These are phyloP conservation scores for Aradophagus sp. DNA, from an alignment of 1,140 invertebrate species.

Conservation along the genomic window DNA sequence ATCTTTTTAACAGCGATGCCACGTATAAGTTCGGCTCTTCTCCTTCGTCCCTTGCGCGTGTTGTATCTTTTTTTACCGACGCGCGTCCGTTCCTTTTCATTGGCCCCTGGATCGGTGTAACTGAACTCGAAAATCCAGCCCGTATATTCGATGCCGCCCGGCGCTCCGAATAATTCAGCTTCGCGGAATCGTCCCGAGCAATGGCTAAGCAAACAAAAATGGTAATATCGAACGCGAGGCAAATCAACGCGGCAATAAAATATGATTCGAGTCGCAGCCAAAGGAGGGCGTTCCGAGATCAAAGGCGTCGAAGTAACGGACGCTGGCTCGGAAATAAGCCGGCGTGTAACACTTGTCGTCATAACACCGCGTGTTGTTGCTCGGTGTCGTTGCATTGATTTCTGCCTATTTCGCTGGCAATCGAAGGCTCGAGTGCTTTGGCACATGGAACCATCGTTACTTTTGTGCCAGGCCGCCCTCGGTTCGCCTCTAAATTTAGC, in stretches of 20 bases:
- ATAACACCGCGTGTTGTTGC: conserved; percentile 2
- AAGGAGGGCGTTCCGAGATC: too few species aligned
- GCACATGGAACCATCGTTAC: conserved; percentile 49
- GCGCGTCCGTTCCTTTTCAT: background rate
- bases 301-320: background rate
- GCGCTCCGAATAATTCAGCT: too few species aligned
- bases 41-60: conserved; percentile 2
- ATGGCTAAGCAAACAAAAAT: too few species aligned
- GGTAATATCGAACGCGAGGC: too few species aligned
- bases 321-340: background rate
- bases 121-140: too few species aligned
- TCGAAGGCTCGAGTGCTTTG: conserved; percentile 22
- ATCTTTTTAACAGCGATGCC: conserved; percentile 46
- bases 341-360: background rate
- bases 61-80: conserved; percentile 18
- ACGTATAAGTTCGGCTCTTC: conserved; percentile 30
- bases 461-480: conserved; percentile 61
- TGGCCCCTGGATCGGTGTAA: too few species aligned
- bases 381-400: conserved; percentile 29
- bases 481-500: conserved; percentile 68
- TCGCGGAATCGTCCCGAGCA: too few species aligned
- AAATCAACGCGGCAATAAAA: too few species aligned
- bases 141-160: too few species aligned
- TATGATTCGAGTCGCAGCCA: too few species aligned
- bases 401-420: conserved; percentile 33